These are phyloP conservation scores for Pseudomyrmex pallidus DNA, from an alignment of 1,140 invertebrate genomes.

Conservation along the genomic window DNA sequence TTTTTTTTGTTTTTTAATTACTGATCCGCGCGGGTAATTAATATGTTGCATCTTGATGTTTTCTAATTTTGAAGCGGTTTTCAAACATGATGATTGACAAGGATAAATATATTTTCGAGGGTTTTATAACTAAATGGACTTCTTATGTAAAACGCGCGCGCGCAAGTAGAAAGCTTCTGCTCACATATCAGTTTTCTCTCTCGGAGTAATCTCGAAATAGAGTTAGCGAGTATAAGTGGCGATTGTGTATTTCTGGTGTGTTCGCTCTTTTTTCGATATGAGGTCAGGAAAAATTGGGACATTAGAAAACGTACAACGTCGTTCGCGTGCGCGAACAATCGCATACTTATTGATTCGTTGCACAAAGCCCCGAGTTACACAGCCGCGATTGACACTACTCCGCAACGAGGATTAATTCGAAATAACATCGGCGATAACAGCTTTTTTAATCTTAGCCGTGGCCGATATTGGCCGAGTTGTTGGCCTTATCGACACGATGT, in stretches of 20 bases:
- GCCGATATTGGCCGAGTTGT: conserved; percentile 62
- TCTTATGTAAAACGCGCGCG: not conserved
- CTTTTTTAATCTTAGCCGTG: conserved; percentile 69
- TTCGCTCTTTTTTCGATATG: conserved; percentile 34
- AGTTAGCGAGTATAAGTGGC: conserved; percentile 18
- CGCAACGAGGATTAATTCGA: conserved; percentile 65
- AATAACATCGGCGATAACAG: conserved; percentile 68
- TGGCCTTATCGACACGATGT: conserved; percentile 47
- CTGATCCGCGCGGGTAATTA: not conserved
- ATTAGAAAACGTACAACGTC: conserved; percentile 47
- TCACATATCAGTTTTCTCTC: conserved; percentile 20
- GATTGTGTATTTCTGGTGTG: conserved; percentile 43
- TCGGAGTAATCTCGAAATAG: conserved; percentile 35
- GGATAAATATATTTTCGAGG: not conserved
- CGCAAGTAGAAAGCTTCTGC: conserved; percentile 4
- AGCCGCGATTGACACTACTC: conserved; percentile 30
- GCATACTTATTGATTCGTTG: conserved; percentile 46
- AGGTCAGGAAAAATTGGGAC: conserved; percentile 55
- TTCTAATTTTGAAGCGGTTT: too few relatives aligned
- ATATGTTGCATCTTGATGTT: not conserved
- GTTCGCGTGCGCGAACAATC: conserved; percentile 27
- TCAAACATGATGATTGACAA: not conserved
- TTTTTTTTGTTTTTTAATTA: not conserved
- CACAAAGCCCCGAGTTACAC: conserved; percentile 23
- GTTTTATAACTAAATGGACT: not conserved